Evolutionary conservation across 2,888 invertebrate genomes (phyloP).

Genomic region (Nomada fabriciana): DNA sequence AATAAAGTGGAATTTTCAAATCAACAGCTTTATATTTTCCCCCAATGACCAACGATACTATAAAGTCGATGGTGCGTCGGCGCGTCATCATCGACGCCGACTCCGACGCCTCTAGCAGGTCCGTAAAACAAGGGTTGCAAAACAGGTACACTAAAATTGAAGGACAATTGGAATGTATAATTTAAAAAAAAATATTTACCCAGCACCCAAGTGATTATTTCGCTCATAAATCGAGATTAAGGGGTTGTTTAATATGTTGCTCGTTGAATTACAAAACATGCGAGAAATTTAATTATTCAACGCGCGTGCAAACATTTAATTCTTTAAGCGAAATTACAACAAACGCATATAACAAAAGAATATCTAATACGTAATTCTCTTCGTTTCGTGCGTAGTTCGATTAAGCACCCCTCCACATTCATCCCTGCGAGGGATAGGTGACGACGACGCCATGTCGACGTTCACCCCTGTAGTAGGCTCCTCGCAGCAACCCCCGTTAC

Average conservation of each 20-base stretch:
- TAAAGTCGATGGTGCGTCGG: conserved; percentile 55
- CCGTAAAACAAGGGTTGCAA: conserved; percentile 30
- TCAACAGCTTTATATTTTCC: too few relatives aligned
- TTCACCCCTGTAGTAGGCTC: conserved; percentile 64
- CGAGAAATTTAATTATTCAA: too few relatives aligned
- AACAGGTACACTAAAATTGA: not conserved
- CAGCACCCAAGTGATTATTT: too few relatives aligned
- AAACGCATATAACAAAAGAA: not conserved
- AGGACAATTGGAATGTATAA: not conserved
- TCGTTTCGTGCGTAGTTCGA: not conserved
- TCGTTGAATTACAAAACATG: too few relatives aligned
- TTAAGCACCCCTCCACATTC: conserved; percentile 40
- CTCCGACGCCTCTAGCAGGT: conserved; percentile 52
- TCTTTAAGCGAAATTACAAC: not conserved
- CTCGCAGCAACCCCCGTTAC: conserved; percentile 59
- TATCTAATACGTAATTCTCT: not conserved
- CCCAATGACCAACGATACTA: too few relatives aligned
- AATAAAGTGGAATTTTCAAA: too few relatives aligned
- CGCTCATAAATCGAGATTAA: too few relatives aligned
- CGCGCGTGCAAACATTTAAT: not conserved
- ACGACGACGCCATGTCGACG: conserved; percentile 69
- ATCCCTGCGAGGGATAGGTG: conserved; percentile 57
- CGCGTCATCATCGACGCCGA: conserved; percentile 68
- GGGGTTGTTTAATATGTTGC: too few relatives aligned
- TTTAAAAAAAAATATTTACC: too few relatives aligned